phyloP scores from a whole-genome alignment of 2,797 vertebrate genomes.

The Mus minutoides region DNA sequence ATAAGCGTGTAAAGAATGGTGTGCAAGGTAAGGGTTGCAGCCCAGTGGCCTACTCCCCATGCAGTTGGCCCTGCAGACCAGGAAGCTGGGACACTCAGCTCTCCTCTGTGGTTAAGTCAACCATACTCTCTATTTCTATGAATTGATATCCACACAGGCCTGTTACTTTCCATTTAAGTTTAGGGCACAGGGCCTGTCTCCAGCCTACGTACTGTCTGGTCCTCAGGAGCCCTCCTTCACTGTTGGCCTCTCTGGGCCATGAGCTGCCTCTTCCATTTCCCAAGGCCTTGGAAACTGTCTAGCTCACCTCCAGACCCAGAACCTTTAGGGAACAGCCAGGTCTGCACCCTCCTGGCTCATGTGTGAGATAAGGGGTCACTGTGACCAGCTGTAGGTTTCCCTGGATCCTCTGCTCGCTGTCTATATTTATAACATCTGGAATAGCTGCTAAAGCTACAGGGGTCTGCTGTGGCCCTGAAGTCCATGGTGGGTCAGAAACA shows the following conservation, averaged over 20 bases:
- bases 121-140: background rate
- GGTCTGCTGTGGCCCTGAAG: too few species aligned
- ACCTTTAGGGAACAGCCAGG: background rate
- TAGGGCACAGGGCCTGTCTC: background rate
- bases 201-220: background rate
- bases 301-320: background rate
- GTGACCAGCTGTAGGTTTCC: background rate
- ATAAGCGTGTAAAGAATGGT: background rate
- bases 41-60: background rate
- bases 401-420: fast-evolving
- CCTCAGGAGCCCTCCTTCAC: background rate
- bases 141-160: background rate
- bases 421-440: fast-evolving
- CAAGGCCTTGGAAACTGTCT: too few species aligned
- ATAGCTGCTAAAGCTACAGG: background rate
- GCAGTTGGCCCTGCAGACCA: background rate
- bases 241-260: background rate
- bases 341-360: background rate
- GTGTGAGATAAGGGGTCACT: background rate
- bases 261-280: background rate
- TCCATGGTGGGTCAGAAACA: too few species aligned
- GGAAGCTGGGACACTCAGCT: background rate
- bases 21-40: background rate
- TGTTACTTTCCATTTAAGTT: background rate
- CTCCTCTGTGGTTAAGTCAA: background rate